A percentile compares a stretch with the other conserved stretches of the same genome.
phyloP scores from a whole-genome alignment of 2,113 vertebrate species.

The Poecile atricapillus region DNA sequence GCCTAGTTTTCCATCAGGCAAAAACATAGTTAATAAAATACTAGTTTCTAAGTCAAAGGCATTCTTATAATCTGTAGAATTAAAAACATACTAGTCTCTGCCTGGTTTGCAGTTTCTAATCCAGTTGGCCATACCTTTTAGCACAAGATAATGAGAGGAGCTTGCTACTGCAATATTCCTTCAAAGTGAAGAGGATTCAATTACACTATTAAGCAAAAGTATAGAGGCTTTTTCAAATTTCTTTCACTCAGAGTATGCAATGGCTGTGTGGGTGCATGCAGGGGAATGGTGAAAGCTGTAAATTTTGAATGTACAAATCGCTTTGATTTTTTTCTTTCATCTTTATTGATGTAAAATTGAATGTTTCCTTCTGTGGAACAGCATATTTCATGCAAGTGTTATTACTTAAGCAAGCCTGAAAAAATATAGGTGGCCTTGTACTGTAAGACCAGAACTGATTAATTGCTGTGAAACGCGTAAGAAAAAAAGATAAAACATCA shows the following conservation, averaged over 20 bases:
- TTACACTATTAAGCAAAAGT: neutral
- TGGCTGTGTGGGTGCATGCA: neutral
- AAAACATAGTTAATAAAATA: neutral
- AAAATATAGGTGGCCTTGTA: neutral
- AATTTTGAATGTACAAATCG: neutral
- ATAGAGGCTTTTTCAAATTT: neutral
- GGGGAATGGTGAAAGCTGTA: neutral
- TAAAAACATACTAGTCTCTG: neutral
- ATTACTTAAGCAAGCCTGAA: neutral
- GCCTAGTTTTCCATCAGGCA: neutral
- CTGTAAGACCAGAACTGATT: neutral
- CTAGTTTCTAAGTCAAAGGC: neutral
- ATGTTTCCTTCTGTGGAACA: neutral
- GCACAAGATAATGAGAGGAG: neutral
- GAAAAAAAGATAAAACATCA: neutral
- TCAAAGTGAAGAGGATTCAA: neutral
- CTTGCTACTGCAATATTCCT: neutral
- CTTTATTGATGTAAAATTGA: neutral
- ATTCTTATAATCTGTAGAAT: neutral
- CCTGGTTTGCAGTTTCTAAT: neutral
- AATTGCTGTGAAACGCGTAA: neutral
- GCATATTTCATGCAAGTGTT: neutral
- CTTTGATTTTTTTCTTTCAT: slow-evolving; percentile 26
- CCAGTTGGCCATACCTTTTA: neutral
- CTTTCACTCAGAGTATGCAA: neutral